Evolutionary conservation across 2,113 vertebrate genomes (phyloP), one percentile per base, ranked within the genome.

Genomic region (Onychostoma macrolepis): DNA sequence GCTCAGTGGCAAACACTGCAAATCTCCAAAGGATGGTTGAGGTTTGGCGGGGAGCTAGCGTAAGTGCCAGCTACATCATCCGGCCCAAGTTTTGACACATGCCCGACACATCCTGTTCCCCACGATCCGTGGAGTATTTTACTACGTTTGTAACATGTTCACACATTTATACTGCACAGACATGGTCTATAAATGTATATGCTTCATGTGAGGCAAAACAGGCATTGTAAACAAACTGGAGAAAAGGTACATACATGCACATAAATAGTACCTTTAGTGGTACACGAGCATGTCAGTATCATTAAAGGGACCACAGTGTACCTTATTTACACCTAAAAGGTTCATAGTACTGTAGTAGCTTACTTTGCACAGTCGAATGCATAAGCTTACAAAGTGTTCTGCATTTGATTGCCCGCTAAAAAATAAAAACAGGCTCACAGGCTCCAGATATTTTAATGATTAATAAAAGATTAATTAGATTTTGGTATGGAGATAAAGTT

Each of bases 1-100:
- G 90, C 87, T 91, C 91, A 91, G 90, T 92, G 90, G 90, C 92
- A 83, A 30, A 71, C 26, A 5, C 24, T 28, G 61, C 80, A 82
- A 12, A 82, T 67, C 58, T 82, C 80, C 43, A 45, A 43, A 82
- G 80, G 38, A 77, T 8, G n/a, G 19, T 13, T 84, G 82, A 71
- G 82, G 82, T 84, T 84, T 74, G 43, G 33, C 11, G 26, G 45
- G 43, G 67, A 50, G 67, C 65, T 24, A 26, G 65, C 21, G 63
- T 53, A 41, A 38, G 28, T 84, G 67, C 67, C 82, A 74, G 82
- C 82, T 72, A 72, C 65, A 72, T 74, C 82, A 74, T 74, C 48
- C 45, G 67, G 43, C 11, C 30, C 48, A 9, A 13, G 24, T 71
- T 72, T 56, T 84, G 82, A 84, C 67, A 83, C 81, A 36, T 21